phyloP scores from a whole-genome alignment of 35 echinoderm and acorn worm genomes.

The Acanthaster planci region DNA sequence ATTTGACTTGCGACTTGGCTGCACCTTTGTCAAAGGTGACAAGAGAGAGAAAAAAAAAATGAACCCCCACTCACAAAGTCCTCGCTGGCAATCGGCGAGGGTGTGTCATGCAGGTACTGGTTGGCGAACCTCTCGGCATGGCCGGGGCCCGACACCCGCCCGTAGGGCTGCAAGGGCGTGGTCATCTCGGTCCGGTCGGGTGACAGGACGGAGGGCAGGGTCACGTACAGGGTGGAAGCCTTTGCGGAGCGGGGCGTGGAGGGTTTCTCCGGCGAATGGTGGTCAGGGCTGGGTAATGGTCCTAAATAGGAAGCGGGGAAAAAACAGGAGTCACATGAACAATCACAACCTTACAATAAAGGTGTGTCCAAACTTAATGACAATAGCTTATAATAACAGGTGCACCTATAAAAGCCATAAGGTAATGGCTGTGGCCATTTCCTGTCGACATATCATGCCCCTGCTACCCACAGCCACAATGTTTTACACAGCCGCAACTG shows the following conservation, averaged over 20 bases:
- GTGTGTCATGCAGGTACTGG: slow-evolving; percentile 11
- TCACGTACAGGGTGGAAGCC: slow-evolving; percentile 61
- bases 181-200: slow-evolving; percentile 34
- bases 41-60: too few relatives aligned
- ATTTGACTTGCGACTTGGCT: too few relatives aligned
- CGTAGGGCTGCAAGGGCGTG: slow-evolving; percentile 22
- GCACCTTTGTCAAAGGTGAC: too few relatives aligned
- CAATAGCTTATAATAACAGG: too few relatives aligned
- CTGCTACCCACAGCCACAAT: too few relatives aligned
- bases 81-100: slow-evolving; percentile 53
- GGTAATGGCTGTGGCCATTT: too few relatives aligned
- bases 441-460: too few relatives aligned
- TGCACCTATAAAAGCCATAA: too few relatives aligned
- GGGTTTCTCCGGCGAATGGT: slow-evolving; percentile 25
- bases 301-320: slow-evolving; percentile 6
- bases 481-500: too few relatives aligned
- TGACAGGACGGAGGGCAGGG: slow-evolving; percentile 46
- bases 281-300: slow-evolving; percentile 42
- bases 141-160: neutral
- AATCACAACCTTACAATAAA: too few relatives aligned
- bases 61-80: slow-evolving; percentile 77
- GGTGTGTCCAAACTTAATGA: too few relatives aligned
- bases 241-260: slow-evolving; percentile 54
- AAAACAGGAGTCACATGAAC: too few relatives aligned
- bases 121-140: neutral